Conservation (phyloP, 2,113 vertebrate species). For the Phocoena sinus region DNA sequence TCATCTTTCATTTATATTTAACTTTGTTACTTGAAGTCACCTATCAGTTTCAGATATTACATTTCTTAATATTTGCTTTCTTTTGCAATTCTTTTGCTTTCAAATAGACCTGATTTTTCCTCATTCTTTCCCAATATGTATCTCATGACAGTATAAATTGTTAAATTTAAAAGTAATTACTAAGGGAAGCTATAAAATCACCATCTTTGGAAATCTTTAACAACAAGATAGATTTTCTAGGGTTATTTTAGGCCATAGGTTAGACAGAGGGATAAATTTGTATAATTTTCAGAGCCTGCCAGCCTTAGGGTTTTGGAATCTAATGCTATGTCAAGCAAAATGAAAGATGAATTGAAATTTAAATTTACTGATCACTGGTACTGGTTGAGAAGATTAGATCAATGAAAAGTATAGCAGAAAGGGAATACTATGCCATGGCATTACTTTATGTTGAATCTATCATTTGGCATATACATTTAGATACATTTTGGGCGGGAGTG, state of each 20-base stretch:
- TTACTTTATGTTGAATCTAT: not conserved
- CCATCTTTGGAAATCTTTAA: not conserved
- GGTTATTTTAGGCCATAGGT: not conserved
- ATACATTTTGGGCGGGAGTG: not conserved
- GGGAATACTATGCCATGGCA: not conserved
- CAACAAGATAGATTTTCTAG: not conserved
- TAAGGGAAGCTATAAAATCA: not conserved
- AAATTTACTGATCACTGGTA: not conserved
- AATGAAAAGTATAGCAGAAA: not conserved
- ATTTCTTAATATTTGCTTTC: not conserved
- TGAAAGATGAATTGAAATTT: not conserved
- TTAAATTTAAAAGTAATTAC: not conserved
- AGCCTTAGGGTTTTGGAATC: not conserved
- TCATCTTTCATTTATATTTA: not conserved
- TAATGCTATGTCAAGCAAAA: not conserved
- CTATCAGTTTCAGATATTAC: not conserved
- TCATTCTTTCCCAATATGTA: not conserved
- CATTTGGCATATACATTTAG: not conserved
- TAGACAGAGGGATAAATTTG: not conserved
- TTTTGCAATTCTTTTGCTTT: not conserved
- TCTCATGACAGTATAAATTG: not conserved
- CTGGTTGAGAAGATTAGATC: not conserved
- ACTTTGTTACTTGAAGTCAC: not conserved
- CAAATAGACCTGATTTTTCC: not conserved
- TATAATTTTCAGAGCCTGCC: not conserved